Base-by-base conservation (phyloP, 2,888 invertebrate genomes). In the Agonum fuliginosum region DNA sequence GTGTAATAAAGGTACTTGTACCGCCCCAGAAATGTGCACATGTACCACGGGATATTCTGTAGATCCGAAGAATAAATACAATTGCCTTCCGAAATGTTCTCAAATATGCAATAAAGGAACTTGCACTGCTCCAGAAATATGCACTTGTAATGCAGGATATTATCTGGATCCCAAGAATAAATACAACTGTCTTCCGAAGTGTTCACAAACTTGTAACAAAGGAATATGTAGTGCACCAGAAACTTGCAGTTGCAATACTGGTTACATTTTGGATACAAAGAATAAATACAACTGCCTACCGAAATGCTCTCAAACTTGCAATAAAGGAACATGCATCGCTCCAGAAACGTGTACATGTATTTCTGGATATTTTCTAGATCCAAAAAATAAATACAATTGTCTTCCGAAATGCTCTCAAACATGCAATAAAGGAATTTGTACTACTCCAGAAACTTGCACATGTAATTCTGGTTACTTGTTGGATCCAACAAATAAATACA, bases 381-480 rank as follows among this genome's bases (percentile, higher is more conserved):
- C 34, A 1, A 78, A 71, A 6, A 81, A 82, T 81, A 75, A 83
- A 80, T 78, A 80, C 69, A 74, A 80, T 24, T 82, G 83, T 69
- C 72, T 78, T 20, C 83, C 83, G 6, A 77, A 78, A 24, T 85
- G 84, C 67, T 65, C 67, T 4, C 78, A 79, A 67, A 30, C 79
- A n/a, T 85, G 85, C 70, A 14, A 80, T 0, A 82, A 87, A 72
- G 86, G 87, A 2, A 78, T 78, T n/a, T 88, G 87, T 71, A 81
- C 81, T 0, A 82, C 82, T 1, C 86, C 86, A 0, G 83, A 86
- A 19, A 80, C 74, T 0, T 87, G 88, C 77, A 79, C 81, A 5
- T 92, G 91, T 80, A 88, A 89, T 75, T 78, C 86, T 8, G 92
- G 91, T 37, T 91, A 89, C 76, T 80, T 86, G 0, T 77, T 82